Evolutionary conservation across 2,888 invertebrate species (phyloP).

Genomic region (Dryocosmus kuriphilus): DNA sequence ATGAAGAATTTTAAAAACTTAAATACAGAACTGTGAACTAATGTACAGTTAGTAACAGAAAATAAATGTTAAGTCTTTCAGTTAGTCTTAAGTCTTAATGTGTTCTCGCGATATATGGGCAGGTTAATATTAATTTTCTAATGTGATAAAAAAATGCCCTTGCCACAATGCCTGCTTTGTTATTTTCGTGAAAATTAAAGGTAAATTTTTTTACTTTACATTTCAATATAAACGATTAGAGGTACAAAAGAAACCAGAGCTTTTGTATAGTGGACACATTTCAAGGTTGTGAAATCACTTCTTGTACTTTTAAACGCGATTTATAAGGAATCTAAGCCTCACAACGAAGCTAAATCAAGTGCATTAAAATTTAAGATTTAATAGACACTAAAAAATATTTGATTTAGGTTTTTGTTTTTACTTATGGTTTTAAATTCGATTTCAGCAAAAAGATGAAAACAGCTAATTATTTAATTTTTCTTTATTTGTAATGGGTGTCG

Average conservation of each 20-base stretch:
- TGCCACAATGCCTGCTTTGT: not conserved
- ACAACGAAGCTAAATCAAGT: not conserved
- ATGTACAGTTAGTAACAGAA: not conserved
- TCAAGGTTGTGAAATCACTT: not conserved
- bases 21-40: not conserved
- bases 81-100: not conserved
- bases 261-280: not conserved
- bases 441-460: not conserved
- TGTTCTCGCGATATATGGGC: too few species aligned
- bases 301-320: not conserved
- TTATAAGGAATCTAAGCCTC: not conserved
- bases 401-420: not conserved
- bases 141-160: slow-evolving; percentile 2
- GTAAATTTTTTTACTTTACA: not conserved
- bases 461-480: not conserved
- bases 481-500: not conserved
- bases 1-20: not conserved
- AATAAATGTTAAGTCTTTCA: not conserved
- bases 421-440: not conserved
- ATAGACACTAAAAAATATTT: not conserved
- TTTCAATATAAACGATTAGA: not conserved
- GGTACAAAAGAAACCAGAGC: not conserved
- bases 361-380: not conserved
- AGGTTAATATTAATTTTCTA: not conserved
- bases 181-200: not conserved